Percentiles rank a stretch among this genome's conserved stretches.
phyloP scores from a whole-genome alignment of 2,113 vertebrate species.

The Turnix velox region DNA sequence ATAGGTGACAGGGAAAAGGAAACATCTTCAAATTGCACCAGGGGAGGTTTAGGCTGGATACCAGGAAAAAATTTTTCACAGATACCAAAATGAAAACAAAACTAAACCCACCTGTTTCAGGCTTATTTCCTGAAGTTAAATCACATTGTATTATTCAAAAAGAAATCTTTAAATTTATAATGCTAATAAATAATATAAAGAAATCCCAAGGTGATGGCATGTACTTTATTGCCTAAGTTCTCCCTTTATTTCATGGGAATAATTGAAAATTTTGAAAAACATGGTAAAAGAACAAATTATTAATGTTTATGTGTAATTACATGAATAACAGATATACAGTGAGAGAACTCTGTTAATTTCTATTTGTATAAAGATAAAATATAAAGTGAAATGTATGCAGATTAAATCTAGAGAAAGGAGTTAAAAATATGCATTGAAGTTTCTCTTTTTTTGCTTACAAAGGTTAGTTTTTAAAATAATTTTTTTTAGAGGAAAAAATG shows the following conservation, averaged over 20 bases:
- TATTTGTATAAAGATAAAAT: background rate
- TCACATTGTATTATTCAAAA: background rate
- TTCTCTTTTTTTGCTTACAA: background rate
- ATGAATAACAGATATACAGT: background rate
- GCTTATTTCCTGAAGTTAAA: background rate
- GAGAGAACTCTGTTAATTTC: background rate
- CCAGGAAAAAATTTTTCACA: background rate
- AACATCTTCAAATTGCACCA: background rate
- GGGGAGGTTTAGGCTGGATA: background rate
- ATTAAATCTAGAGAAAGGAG: background rate
- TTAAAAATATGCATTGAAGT: background rate
- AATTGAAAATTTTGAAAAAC: background rate
- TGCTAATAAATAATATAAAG: background rate
- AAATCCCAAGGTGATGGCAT: rapidly evolving
- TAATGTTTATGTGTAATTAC: background rate
- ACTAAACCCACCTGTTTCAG: background rate
- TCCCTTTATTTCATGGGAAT: background rate
- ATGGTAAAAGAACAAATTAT: background rate
- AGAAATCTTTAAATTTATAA: background rate
- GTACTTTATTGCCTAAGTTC: background rate
- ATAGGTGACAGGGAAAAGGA: background rate
- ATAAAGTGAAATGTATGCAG: background rate
- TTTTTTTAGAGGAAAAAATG: background rate
- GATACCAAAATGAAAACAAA: background rate
- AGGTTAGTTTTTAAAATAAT: rapidly evolving